phyloP scores from a whole-genome alignment of 2,113 vertebrate genomes.

The Siniperca knerii region DNA sequence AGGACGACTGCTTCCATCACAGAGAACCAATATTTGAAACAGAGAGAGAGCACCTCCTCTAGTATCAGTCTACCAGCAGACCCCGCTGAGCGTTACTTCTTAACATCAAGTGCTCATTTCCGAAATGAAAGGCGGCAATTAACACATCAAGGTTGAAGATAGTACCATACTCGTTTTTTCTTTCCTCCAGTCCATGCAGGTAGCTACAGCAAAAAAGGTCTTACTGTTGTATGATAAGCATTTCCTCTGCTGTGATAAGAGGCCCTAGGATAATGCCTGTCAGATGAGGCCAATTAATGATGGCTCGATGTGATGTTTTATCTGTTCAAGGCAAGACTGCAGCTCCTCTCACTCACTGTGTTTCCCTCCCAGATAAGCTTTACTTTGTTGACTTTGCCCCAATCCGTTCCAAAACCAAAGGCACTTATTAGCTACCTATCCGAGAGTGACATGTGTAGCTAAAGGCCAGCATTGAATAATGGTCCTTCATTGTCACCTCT shows the following conservation, averaged over 20 bases:
- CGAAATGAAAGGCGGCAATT: constrained; percentile 72
- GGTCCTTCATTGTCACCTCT: constrained; percentile 53
- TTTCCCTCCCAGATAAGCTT: constrained; percentile 67
- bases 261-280: constrained; percentile 63
- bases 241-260: constrained; percentile 68
- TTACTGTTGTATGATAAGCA: constrained; percentile 65
- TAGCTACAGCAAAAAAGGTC: constrained; percentile 40
- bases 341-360: constrained; percentile 36
- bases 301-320: constrained; percentile 65
- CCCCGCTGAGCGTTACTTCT: constrained; percentile 43
- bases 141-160: constrained; percentile 68
- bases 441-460: constrained; percentile 68
- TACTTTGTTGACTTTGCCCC: constrained; percentile 74
- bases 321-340: constrained; percentile 65
- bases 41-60: constrained; percentile 79
- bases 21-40: constrained; percentile 14
- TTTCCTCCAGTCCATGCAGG: constrained; percentile 42
- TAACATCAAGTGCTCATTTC: constrained; percentile 62
- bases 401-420: constrained; percentile 49
- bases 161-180: neutral
- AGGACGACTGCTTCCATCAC: neutral
- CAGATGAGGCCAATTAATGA: constrained; percentile 74
- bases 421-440: constrained; percentile 70
- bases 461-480: constrained; percentile 51
- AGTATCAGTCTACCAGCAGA: constrained; percentile 77